These are phyloP conservation scores for Acanthornis magna DNA, from an alignment of 2,797 vertebrate species.

Conservation along the genomic window DNA sequence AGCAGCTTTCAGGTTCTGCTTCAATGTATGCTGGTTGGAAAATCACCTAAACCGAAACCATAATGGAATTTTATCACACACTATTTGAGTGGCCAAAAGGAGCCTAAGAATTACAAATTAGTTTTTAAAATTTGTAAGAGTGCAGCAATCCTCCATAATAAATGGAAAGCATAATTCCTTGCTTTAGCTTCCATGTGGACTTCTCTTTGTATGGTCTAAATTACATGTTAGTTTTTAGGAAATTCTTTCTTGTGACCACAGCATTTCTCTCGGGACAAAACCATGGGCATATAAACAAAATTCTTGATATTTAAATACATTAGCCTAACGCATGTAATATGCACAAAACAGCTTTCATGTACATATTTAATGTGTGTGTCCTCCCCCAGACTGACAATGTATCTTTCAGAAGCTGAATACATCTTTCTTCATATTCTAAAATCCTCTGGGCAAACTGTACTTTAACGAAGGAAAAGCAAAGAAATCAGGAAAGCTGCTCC, in stretches of 20 bases:
- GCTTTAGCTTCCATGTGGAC: not conserved
- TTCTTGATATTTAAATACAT: not conserved
- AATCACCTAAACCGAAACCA: not conserved
- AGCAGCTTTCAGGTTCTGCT: not conserved
- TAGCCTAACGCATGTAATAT: not conserved
- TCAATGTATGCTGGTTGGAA: not conserved
- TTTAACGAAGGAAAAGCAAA: not conserved
- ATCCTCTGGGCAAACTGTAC: not conserved
- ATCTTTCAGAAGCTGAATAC: not conserved
- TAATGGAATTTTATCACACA: not conserved
- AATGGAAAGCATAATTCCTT: not conserved
- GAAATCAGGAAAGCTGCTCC: not conserved
- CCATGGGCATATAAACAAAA: not conserved
- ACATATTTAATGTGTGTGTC: not conserved
- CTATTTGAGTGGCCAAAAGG: not conserved
- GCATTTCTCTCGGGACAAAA: not conserved
- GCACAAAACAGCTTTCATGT: not conserved
- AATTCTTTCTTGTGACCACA: not conserved
- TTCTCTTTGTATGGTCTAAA: not conserved
- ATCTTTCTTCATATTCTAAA: not conserved
- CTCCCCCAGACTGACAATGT: not conserved
- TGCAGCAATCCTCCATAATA: not conserved
- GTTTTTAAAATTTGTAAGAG: not conserved
- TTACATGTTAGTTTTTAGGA: not conserved
- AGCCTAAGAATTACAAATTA: not conserved